Base-by-base conservation (phyloP, 2,113 vertebrate species). In the Blennius ocellaris region DNA sequence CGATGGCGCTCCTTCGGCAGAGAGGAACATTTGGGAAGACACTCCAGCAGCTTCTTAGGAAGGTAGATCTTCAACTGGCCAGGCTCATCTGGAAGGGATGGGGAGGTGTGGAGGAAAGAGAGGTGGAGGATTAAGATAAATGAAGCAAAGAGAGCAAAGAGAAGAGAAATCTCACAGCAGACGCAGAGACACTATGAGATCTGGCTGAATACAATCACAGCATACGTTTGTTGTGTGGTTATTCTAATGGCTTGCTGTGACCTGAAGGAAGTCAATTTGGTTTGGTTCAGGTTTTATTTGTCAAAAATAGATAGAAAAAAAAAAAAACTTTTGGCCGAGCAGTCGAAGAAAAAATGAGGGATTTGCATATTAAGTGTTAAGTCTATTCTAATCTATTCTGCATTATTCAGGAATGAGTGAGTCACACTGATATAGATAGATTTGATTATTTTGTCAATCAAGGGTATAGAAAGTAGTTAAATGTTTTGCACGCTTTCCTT, bases 21-120 rank as follows among this genome's bases (percentile, higher is more conserved):
- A 94, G 97, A 98, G 94, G 97, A 99, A 94, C 98, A 99, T 95
- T 99, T 99, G 90, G 98, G 98, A 87, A 99, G 96, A 96, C 98
- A 99, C 95, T 99, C 98, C 72, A 99, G 96, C 92, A 99, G 96
- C 95, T 99, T 99, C 95, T 99, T 99, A 86, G 98, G 98, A 94
- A 99, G 95, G 95, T 99, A 99, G 94, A 99, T 99, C 95, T 99
- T 99, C 95, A 99, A 95, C 96, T 99, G 97, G 93, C 97, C 97
- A 63, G 97, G 97, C 95, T 99, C 97, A 96, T 97, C 97, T 99
- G 86, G 80, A 91, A 82, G 82, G 89, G 57, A 53, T 39, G 69
- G 83, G 74, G 89, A 44, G 8, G 44, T 5, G n/a, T 14, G 7
- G 16, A 40, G 36, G 40, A 45, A 50, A 50, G 60, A 11, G 48